Conservation (phyloP, 2,888 invertebrate species). For the Myopa testacea region DNA sequence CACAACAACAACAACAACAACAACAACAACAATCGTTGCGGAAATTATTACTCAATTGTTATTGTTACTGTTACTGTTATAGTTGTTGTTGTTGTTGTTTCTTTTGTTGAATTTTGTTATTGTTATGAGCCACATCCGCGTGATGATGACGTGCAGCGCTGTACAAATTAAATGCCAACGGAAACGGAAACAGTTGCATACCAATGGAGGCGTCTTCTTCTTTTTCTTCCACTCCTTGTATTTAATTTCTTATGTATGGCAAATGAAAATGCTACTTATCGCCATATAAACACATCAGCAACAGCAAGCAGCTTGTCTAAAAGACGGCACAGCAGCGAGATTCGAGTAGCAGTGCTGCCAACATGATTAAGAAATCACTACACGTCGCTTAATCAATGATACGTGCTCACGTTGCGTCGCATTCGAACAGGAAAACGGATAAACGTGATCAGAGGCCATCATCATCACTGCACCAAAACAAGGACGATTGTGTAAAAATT, state of each 20-base stretch:
- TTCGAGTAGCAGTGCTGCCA: slow-evolving; percentile 2
- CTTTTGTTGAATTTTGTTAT: not conserved
- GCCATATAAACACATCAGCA: slow-evolving; percentile 5
- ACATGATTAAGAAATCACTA: slow-evolving; percentile 44
- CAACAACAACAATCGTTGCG: slow-evolving; percentile 20
- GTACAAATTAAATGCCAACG: slow-evolving; percentile 11
- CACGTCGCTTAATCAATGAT: slow-evolving; percentile 44
- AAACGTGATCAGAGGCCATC: not conserved
- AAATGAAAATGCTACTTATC: slow-evolving; percentile 1
- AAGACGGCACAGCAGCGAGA: not conserved
- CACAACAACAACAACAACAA: not conserved
- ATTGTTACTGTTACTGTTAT: slow-evolving; percentile 5
- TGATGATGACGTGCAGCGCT: slow-evolving; percentile 2
- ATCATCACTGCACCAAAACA: slow-evolving; percentile 30
- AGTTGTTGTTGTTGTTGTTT: slow-evolving; percentile 6
- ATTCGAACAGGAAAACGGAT: not conserved
- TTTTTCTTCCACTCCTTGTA: not conserved
- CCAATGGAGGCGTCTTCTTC: slow-evolving; percentile 11
- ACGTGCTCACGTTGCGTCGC: slow-evolving; percentile 38
- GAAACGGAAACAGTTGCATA: slow-evolving; percentile 26
- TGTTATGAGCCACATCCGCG: slow-evolving; percentile 4
- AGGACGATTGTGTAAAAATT: slow-evolving; percentile 41
- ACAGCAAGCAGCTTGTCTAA: not conserved
- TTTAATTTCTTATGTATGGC: not conserved
- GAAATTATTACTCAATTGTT: slow-evolving; percentile 45